A percentile compares a stretch with the other conserved stretches of the same genome.
phyloP scores from a whole-genome alignment of 2,113 vertebrate genomes.

The Cisticola juncidis region DNA sequence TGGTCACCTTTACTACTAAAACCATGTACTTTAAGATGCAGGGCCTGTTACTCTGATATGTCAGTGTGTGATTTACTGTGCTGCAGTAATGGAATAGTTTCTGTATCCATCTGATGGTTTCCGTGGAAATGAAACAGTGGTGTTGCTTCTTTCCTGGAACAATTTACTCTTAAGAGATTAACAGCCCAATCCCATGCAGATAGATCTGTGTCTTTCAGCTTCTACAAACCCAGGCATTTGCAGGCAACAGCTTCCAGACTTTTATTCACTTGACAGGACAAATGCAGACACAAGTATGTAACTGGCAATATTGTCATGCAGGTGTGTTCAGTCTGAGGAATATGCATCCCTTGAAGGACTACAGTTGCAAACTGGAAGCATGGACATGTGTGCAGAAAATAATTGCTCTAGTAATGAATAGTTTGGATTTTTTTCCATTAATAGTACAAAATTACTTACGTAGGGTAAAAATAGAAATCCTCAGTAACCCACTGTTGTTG shows the following conservation, averaged over 20 bases:
- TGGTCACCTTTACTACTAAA: neutral
- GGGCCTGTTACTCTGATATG: neutral
- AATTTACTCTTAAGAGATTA: neutral
- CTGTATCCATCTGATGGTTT: neutral
- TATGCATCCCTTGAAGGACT: neutral
- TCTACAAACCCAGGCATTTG: neutral
- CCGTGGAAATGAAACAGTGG: neutral
- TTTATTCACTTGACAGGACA: neutral
- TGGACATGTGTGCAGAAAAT: neutral
- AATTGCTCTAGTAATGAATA: neutral
- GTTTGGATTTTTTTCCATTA: neutral
- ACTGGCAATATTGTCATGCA: neutral
- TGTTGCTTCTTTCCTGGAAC: neutral
- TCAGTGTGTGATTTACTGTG: neutral
- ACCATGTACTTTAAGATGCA: rapidly evolving
- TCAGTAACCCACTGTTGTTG: neutral
- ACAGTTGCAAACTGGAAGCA: neutral
- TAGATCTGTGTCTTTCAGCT: neutral
- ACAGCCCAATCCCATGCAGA: neutral
- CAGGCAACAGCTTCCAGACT: neutral
- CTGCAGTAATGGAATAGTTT: neutral
- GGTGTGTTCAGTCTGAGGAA: neutral
- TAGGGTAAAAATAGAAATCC: neutral
- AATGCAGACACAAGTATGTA: neutral
- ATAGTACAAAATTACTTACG: neutral